Base-by-base conservation (phyloP, 1,140 invertebrate species). In the Tribolium madens region DNA sequence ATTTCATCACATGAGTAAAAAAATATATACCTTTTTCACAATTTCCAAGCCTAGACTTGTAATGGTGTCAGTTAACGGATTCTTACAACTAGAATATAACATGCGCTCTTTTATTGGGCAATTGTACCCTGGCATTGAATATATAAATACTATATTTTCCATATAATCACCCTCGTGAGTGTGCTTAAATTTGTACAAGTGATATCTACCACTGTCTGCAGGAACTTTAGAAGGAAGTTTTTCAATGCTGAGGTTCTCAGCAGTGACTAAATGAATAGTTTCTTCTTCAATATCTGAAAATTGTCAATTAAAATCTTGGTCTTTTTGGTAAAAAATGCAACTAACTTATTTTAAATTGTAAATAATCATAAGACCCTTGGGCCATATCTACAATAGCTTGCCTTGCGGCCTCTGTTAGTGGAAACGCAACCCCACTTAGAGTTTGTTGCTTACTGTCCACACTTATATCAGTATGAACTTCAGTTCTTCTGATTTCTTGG, bases 11-110 rank as follows among this genome's bases (percentile, higher is more conserved):
- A 26, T 68, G 17, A 26, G 9, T 14, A 1, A 21, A 21, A 31
- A 10, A 10, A 6, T 26, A 47, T 75, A 3, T 73, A 97, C 96
- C 91, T 96, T 96, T 89, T 97, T 98, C 0, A 84, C 86, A 76
- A 94, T 88, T 42, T 90, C 91, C 71, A 98, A 88, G 36, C 92
- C 92, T 74, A 96, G 86, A 17, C 91, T 91, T 81, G 95, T 91
- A 78, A 98, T 92, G 21, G 91, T 90, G 77, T 95, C 92, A 15
- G 96, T 87, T 52, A 99, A 90, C 13, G 95, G 94, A 78, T 91
- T 93, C 88, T 98, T 98, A 85, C 96, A 98, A 80, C 96, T 98
- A 0, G 97, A 98, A 87, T 99, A 99, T 81, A 99, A 88, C 97
- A 99, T 99, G 81, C 97, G 89, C 86, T 99, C 97, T 86, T 97